phyloP scores from a whole-genome alignment of 2,888 invertebrate species.

The Drosophila tripunctata region DNA sequence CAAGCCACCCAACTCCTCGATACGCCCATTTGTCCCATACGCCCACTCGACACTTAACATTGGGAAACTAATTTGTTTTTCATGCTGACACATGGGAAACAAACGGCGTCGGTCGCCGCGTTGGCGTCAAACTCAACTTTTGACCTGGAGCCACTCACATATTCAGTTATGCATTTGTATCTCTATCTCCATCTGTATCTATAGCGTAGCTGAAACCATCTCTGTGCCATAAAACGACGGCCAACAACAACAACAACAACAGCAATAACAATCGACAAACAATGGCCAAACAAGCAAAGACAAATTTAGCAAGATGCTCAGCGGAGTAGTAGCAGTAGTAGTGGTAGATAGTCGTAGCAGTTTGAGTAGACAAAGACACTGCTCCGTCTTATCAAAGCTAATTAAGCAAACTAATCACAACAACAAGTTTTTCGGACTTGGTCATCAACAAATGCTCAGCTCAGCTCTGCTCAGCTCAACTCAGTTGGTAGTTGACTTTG shows the following conservation, averaged over 20 bases:
- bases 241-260: conserved; percentile 13
- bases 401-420: conserved; percentile 68
- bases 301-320: conserved; percentile 39
- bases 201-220: conserved; percentile 14
- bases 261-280: conserved; percentile 32
- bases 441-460: conserved; percentile 29
- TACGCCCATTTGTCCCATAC: conserved; percentile 3
- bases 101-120: conserved; percentile 65
- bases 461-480: not conserved
- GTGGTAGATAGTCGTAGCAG: too few relatives aligned
- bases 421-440: conserved; percentile 41
- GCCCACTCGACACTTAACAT: conserved; percentile 23
- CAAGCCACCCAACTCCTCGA: not conserved
- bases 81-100: conserved; percentile 35
- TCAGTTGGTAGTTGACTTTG: conserved; percentile 59
- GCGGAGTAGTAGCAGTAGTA: too few relatives aligned
- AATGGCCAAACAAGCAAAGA: conserved; percentile 15
- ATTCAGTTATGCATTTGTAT: conserved; percentile 16
- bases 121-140: conserved; percentile 74
- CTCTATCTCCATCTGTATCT: not conserved
- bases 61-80: conserved; percentile 49
- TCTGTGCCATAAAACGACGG: conserved; percentile 14
- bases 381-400: conserved; percentile 61
- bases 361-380: conserved; percentile 16
- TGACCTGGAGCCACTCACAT: conserved; percentile 47